phyloP scores from a whole-genome alignment of 2,797 vertebrate genomes.

The Cetoscarus ocellatus region DNA sequence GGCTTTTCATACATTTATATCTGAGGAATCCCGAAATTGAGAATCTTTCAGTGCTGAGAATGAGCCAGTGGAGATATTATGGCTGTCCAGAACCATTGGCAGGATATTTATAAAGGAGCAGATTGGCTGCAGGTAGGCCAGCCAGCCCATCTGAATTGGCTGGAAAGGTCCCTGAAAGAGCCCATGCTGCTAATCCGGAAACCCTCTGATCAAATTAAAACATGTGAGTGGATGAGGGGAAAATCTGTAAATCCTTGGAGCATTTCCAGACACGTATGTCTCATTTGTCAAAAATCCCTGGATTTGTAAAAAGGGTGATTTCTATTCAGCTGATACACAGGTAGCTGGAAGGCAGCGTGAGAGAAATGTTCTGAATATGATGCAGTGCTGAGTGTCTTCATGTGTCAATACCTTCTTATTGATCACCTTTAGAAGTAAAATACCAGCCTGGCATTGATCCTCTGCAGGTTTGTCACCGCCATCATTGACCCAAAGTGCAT shows the following conservation, averaged over 20 bases:
- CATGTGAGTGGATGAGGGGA: constrained; percentile 51
- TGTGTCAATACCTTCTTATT: background rate
- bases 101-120: constrained; percentile 64
- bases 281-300: constrained; percentile 27
- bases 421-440: background rate
- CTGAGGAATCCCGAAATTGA: constrained; percentile 42
- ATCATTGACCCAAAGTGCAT: background rate
- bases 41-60: constrained; percentile 34
- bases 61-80: constrained; percentile 30
- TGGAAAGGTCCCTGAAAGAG: constrained; percentile 55
- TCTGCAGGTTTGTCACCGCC: background rate
- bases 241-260: constrained; percentile 47
- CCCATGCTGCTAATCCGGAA: constrained; percentile 68
- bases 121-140: constrained; percentile 66
- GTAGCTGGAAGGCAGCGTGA: background rate
- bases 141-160: constrained; percentile 69
- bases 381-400: background rate
- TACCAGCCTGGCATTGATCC: background rate
- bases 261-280: constrained; percentile 28
- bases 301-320: constrained; percentile 23
- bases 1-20: constrained; percentile 7
- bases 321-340: constrained; percentile 15
- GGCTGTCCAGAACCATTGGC: constrained; percentile 52
- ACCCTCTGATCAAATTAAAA: constrained; percentile 75
- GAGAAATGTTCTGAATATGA: background rate